phyloP scores from a whole-genome alignment of 2,797 vertebrate species.

The Urosaurus nigricauda region DNA sequence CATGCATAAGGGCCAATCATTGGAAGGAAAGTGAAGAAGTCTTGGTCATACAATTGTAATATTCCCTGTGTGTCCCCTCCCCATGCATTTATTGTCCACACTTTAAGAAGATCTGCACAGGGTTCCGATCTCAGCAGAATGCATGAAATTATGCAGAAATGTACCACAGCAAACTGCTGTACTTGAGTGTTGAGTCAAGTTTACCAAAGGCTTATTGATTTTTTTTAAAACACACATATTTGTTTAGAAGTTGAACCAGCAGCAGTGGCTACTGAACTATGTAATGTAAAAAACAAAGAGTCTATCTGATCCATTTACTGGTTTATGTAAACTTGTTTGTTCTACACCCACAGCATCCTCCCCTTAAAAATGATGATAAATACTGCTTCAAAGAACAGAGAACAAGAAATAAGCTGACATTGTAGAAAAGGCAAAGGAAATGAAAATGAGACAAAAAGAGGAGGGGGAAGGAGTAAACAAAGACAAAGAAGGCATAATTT shows the following conservation, averaged over 20 bases:
- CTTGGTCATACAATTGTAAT: too few relatives aligned
- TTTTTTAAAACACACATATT: conserved; percentile 2
- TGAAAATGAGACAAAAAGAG: neutral
- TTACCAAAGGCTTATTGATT: conserved; percentile 3
- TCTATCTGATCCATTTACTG: conserved; percentile 44
- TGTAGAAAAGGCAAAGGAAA: conserved; percentile 40
- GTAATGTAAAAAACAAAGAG: neutral
- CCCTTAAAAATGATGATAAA: conserved; percentile 41
- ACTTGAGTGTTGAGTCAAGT: neutral
- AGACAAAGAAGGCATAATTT: conserved; percentile 11
- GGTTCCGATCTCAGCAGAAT: neutral
- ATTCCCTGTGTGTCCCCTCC: too few relatives aligned
- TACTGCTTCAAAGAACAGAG: conserved; percentile 43
- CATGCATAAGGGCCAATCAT: neutral
- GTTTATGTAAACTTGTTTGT: conserved; percentile 50
- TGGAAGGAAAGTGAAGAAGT: neutral
- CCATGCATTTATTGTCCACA: neutral
- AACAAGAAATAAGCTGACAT: conserved; percentile 38
- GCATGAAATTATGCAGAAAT: neutral
- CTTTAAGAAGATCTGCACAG: neutral
- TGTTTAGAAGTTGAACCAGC: conserved; percentile 11
- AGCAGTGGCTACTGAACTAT: conserved; percentile 18
- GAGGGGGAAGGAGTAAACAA: neutral
- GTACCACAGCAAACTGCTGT: neutral
- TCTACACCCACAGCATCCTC: conserved; percentile 31